Evolutionary conservation across 2,888 invertebrate genomes (phyloP), one percentile per base, ranked within the genome.

Genomic region (Metellina segmentata): DNA sequence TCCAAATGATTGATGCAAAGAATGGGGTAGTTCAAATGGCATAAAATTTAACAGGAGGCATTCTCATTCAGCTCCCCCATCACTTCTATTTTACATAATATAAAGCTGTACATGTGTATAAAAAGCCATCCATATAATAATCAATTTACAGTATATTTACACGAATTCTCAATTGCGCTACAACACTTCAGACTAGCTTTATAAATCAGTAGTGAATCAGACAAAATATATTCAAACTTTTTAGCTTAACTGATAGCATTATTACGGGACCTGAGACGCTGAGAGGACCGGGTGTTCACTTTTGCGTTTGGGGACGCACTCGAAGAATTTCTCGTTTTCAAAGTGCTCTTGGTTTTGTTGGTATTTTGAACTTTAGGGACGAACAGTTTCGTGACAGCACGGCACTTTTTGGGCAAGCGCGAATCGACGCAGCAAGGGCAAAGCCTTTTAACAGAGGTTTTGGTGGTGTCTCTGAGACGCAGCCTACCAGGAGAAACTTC

Each of bases 81-180:
- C 20, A 19, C 16, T 75, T 53, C 70, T 82, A 53, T 81, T 74
- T 91, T 82, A 87, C 82, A 91, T 72, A 77, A 53, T 91, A 91
- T 79, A 91, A 91, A 91, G 87, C 91, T 91, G 83, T 91, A 91
- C 91, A 91, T 53, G 82, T 71, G 71, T 91, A 87, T 91, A 91
- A 86, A 91, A 91, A 86, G 71, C 81, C 81, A 74, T 81, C 70
- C 34, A 74, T 77, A 77, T 85, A 75, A 85, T 85, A 72, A 52
- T 81, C 69, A 91, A 83, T 91, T 52, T 91, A 81, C 77, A 87
- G 71, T 48, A 86, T 91, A 91, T 91, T 87, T 90, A 90, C 90
- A 90, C 79, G 48, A 77, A 51, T 52, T 77, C 81, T 34, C 70
- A 79, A 19, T 85, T 20, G 75, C 6, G 6, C 85, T 90, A 91